phyloP scores from a whole-genome alignment of 1,140 invertebrate species.

The Dinoponera quadriceps region DNA sequence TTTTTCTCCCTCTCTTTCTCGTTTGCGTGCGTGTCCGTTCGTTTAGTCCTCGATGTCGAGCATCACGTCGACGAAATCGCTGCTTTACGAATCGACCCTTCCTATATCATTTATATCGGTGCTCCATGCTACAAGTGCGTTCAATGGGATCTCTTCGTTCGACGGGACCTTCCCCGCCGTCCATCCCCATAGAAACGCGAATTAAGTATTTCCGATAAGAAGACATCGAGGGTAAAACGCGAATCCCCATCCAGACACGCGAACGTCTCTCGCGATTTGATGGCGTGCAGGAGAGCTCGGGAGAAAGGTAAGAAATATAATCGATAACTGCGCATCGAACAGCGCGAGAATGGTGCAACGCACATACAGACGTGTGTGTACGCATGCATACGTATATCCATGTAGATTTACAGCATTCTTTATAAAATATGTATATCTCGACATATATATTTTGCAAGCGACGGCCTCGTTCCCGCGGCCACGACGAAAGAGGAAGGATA shows the following conservation, averaged over 20 bases:
- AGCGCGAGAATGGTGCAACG: too few species aligned
- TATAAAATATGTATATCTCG: not conserved
- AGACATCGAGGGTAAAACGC: conserved; percentile 57
- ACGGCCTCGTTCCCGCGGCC: not conserved
- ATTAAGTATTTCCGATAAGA: conserved; percentile 73
- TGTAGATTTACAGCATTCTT: too few species aligned
- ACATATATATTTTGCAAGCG: not conserved
- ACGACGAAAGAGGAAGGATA: conserved; percentile 52
- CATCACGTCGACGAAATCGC: not conserved
- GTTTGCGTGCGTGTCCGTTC: conserved; percentile 41
- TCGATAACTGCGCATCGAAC: not conserved
- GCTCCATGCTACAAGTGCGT: conserved; percentile 42
- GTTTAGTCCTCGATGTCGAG: conserved; percentile 51
- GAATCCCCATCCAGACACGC: conserved; percentile 1
- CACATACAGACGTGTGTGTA: too few species aligned
- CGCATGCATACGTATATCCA: too few species aligned
- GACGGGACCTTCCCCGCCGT: conserved; percentile 1
- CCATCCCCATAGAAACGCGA: conserved; percentile 66
- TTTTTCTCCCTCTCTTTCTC: too few species aligned
- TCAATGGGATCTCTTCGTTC: conserved; percentile 55
- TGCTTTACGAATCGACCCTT: conserved; percentile 30
- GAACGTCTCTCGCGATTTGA: not conserved
- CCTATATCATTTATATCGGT: conserved; percentile 47
- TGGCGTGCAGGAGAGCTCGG: not conserved
- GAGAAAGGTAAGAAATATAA: conserved; percentile 18